Evolutionary conservation across 1,140 invertebrate species (phyloP).

Genomic region (Magallana gigas): DNA sequence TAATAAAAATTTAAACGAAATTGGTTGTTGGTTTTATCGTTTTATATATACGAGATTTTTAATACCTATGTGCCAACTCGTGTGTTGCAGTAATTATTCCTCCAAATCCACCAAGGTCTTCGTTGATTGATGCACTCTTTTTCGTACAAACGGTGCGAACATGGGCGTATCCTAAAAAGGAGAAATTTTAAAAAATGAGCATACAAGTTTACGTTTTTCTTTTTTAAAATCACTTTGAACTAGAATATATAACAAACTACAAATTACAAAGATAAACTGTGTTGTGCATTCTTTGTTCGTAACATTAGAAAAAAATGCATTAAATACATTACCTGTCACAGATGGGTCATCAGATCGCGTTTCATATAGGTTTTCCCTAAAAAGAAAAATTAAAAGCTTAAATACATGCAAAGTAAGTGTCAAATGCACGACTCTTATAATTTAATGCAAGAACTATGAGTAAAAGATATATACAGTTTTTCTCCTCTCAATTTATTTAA

Average conservation of each 20-base stretch:
- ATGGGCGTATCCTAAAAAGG: constrained; percentile 46
- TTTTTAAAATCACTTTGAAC: not conserved
- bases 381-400: not conserved
- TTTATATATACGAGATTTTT: not conserved
- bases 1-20: too few species aligned
- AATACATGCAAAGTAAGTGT: not conserved
- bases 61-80: constrained; percentile 55
- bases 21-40: too few species aligned
- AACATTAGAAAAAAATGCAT: too few species aligned
- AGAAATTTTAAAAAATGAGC: not conserved
- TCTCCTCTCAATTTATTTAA: too few species aligned
- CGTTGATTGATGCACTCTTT: constrained; percentile 50
- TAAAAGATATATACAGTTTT: too few species aligned
- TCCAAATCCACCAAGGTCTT: constrained; percentile 54
- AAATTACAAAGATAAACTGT: too few species aligned
- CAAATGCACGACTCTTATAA: not conserved
- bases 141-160: constrained; percentile 49
- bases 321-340: constrained; percentile 15
- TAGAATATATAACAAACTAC: too few species aligned
- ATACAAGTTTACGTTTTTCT: not conserved
- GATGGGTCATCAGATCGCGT: constrained; percentile 19
- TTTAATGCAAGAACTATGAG: not conserved
- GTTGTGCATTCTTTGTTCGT: too few species aligned
- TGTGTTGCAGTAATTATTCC: constrained; percentile 56
- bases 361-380: constrained; percentile 35